Conservation (phyloP, 1,140 invertebrate genomes). For the Anoplophora glabripennis region DNA sequence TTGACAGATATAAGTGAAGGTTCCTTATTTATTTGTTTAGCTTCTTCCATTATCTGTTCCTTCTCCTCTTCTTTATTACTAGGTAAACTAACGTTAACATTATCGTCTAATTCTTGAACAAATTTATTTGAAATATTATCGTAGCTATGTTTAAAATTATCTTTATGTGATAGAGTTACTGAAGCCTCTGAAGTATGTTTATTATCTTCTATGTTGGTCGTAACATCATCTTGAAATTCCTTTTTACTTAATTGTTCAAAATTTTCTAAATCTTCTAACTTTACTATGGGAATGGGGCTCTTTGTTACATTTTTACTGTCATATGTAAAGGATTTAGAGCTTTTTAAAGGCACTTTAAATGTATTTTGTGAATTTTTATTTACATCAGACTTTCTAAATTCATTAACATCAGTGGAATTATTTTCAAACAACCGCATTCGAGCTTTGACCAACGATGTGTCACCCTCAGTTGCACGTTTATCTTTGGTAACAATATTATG, state of each 20-base stretch:
- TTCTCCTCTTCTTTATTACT: neutral
- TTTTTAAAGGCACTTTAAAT: slow-evolving; percentile 28
- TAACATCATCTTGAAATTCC: neutral
- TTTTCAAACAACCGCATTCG: slow-evolving; percentile 43
- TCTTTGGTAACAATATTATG: slow-evolving; percentile 47
- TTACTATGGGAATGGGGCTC: slow-evolving; percentile 10
- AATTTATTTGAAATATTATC: neutral
- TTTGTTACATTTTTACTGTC: slow-evolving; percentile 8
- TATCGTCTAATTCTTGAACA: neutral
- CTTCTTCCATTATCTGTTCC: neutral
- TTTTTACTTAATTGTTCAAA: slow-evolving; percentile 7
- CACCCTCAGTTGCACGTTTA: slow-evolving; percentile 24
- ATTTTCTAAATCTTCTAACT: slow-evolving; percentile 27
- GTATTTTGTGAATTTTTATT: slow-evolving; percentile 23
- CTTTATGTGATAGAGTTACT: neutral
- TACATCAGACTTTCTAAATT: slow-evolving; percentile 29
- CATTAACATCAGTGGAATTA: slow-evolving; percentile 25
- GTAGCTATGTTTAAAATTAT: neutral
- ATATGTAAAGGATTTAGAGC: neutral
- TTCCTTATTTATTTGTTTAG: neutral
- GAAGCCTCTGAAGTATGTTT: neutral
- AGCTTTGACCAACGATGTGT: slow-evolving; percentile 32
- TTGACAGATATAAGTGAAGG: neutral
- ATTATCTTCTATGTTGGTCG: neutral
- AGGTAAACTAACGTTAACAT: neutral